phyloP scores from a whole-genome alignment of 2,113 vertebrate species.

The Gallinago undulata region DNA sequence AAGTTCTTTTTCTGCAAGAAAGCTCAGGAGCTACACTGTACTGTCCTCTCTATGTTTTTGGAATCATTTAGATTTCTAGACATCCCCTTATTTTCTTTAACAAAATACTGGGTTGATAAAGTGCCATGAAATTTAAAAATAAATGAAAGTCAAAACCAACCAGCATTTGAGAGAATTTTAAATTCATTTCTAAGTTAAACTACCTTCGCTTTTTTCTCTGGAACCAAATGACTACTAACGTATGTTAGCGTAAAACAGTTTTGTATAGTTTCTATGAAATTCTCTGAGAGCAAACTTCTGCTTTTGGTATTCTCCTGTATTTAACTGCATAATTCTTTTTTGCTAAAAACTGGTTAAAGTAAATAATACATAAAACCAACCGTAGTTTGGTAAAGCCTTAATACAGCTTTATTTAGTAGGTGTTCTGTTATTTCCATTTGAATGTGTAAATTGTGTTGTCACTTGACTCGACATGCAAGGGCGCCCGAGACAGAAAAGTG shows the following conservation, averaged over 20 bases:
- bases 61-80: neutral
- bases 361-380: neutral
- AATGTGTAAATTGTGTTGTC: neutral
- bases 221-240: neutral
- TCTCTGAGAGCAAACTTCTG: neutral
- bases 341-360: neutral
- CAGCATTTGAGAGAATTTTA: neutral
- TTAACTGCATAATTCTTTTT: neutral
- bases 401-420: neutral
- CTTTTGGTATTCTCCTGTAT: neutral
- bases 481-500: neutral
- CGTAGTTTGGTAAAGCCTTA: rapidly evolving
- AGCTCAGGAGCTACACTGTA: neutral
- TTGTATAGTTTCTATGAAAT: neutral
- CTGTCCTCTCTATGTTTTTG: neutral
- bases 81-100: neutral
- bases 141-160: neutral
- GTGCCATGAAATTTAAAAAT: neutral
- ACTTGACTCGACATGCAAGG: neutral
- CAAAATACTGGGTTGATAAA: neutral
- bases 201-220: neutral
- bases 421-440: neutral
- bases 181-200: neutral
- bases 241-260: neutral
- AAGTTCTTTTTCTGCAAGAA: neutral